Percentiles rank a stretch among this genome's conserved stretches.
These are phyloP conservation scores for Morelia viridis DNA, from an alignment of 2,797 vertebrate genomes.

Conservation along the genomic window DNA sequence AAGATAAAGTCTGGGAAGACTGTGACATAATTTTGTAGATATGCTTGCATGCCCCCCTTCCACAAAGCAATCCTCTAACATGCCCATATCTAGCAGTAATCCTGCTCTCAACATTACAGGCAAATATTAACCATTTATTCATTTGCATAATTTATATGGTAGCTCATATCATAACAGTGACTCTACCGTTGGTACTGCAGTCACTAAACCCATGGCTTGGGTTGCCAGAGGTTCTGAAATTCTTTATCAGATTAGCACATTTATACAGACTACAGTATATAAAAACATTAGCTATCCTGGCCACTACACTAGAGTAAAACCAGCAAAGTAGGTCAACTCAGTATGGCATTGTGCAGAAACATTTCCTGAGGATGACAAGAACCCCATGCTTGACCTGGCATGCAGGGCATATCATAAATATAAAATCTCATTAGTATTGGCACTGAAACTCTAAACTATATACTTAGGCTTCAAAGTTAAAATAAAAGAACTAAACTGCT, in stretches of 20 bases:
- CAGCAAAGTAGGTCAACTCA: background rate
- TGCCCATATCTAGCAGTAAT: background rate
- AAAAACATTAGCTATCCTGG: background rate
- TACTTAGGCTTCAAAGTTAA: background rate
- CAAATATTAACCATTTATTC: no score
- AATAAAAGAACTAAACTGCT: background rate
- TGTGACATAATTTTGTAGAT: no score
- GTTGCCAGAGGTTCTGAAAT: no score
- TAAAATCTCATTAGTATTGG: constrained; percentile 2
- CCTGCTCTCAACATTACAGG: no score
- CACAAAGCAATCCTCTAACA: background rate
- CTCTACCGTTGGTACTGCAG: background rate
- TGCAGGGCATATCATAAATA: constrained; percentile 14
- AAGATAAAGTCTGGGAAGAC: background rate
- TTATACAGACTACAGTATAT: background rate
- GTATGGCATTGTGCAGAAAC: background rate
- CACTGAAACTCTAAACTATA: background rate
- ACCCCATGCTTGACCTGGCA: background rate
- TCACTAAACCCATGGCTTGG: background rate
- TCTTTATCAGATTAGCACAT: background rate
- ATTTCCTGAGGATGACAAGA: background rate
- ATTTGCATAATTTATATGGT: no score
- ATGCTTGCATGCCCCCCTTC: background rate
- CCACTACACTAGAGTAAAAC: background rate
- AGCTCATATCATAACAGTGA: background rate